Evolutionary conservation across 2,888 invertebrate genomes (phyloP).

Genomic region (Volucella zonaria): DNA sequence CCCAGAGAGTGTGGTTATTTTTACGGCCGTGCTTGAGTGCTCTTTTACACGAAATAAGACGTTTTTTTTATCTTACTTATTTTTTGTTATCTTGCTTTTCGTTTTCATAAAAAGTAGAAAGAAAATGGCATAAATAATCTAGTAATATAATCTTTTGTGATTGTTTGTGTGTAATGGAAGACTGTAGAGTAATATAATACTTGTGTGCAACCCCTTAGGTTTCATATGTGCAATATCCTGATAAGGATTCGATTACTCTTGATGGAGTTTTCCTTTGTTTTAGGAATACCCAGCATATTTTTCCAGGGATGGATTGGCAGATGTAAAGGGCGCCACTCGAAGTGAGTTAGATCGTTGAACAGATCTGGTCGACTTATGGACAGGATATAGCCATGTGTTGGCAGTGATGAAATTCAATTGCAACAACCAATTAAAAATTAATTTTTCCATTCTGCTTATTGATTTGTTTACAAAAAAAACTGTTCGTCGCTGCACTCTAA

Average conservation of each 20-base stretch:
- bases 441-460: no score
- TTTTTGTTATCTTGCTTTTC: neutral
- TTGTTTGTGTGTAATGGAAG: neutral
- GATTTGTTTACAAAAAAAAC: no score
- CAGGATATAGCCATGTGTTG: no score
- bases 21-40: neutral
- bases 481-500: no score
- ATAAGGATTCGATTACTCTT: neutral
- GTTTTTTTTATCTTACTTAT: neutral
- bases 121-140: conserved; percentile 8
- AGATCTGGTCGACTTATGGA: no score
- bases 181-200: neutral
- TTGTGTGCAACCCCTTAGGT: neutral
- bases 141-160: conserved; percentile 2
- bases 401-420: no score
- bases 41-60: neutral
- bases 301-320: no score
- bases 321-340: no score
- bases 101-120: neutral
- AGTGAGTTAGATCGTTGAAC: no score
- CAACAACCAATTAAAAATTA: no score
- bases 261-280: no score
- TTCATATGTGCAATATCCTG: neutral
- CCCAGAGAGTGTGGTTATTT: neutral
- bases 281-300: no score